Evolutionary conservation across 2,888 invertebrate genomes (phyloP), one percentile per base, ranked within the genome.

Genomic region (Merodon equestris): DNA sequence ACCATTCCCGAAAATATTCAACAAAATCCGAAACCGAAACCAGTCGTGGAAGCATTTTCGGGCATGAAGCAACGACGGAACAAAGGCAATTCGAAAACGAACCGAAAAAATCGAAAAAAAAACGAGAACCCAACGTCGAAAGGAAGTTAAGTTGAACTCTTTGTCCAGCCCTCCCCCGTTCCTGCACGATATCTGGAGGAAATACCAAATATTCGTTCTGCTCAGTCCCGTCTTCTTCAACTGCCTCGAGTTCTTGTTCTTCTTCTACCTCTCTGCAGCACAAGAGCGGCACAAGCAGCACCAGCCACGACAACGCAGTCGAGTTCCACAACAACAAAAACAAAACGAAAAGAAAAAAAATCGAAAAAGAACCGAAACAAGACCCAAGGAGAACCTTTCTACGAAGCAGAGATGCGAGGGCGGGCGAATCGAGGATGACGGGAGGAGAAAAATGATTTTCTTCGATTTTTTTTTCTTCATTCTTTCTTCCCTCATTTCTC

Each of bases 361-460:
- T n/a, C n/a, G n/a, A n/a, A n/a, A n/a, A n/a, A n/a, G n/a, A n/a
- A n/a, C n/a, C n/a, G 66, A 60, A 61, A 66, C 36, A 36, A 72
- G 63, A 63, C 40, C 56, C 66, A 47, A 42, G 19, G 60, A 64
- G 60, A 71, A 71, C 71, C 72, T 53, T 72, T 58, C 15, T 57
- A 36, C 14, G 54, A 19, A 18, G 48, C 71, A 67, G 56, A 63
- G 36, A 27, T 7, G 27, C 3, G 27, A 2, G 27, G 61, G 67
- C 63, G 60, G 27, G 7, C 7, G 27, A 7, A 27, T 27, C 3
- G 27, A 2, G 27, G 27, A 4, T 27, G 27, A 27, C 7, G 27
- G 27, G 48, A 17, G 27, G 51, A 56, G 64, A 64, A 60, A 70
- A 74, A 64, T 68, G 53, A 68, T 64, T 70, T 79, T 74, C 73